Evolutionary conservation across 1,140 invertebrate genomes (phyloP), one percentile per base, ranked within the genome.

Genomic region (Drosophila gunungcola): DNA sequence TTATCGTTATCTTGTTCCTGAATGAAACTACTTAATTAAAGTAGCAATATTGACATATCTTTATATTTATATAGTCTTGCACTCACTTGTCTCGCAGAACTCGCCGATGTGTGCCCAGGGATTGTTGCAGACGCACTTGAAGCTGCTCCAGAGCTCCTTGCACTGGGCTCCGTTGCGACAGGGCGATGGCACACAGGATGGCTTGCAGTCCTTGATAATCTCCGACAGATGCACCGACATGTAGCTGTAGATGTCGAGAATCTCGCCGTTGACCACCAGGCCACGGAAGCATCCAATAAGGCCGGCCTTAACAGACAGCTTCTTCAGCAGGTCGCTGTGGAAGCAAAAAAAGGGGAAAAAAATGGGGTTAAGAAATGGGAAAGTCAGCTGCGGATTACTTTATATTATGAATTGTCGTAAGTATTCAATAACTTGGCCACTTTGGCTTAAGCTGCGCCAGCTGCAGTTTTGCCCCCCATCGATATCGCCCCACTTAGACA

Each of bases 241-340:
- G 92, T 98, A 98, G 81, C 96, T 96, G 91, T 97, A 97, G 69
- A 99, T 97, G 90, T 98, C 97, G 29, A 98, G 91, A 63, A 98
- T 96, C 93, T 97, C 96, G 16, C 97, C 96, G 90, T 98, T 98
- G 12, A 98, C 97, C 0, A 98, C 96, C 38, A 98, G 93, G 21
- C 97, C 97, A 82, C 97, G 94, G 91, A 98, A 97, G 92, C 98
- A 99, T 7, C 98, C 98, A 75, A 98, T 98, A 16, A 98, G 94
- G 6, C 97, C 97, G 93, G 97, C 96, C 58, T 95, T 95, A 3
- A 97, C 96, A 1, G 96, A 96, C 7, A 96, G 95, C 88, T 96
- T 96, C 80, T 96, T 96, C 25, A 97, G 92, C 73, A 96, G 95
- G 83, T 97, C 96, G 48, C 96, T 97, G 88, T 60, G 94, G 38